Evolutionary conservation across 2,888 invertebrate genomes (phyloP).

Genomic region (Parnassius smintheus): DNA sequence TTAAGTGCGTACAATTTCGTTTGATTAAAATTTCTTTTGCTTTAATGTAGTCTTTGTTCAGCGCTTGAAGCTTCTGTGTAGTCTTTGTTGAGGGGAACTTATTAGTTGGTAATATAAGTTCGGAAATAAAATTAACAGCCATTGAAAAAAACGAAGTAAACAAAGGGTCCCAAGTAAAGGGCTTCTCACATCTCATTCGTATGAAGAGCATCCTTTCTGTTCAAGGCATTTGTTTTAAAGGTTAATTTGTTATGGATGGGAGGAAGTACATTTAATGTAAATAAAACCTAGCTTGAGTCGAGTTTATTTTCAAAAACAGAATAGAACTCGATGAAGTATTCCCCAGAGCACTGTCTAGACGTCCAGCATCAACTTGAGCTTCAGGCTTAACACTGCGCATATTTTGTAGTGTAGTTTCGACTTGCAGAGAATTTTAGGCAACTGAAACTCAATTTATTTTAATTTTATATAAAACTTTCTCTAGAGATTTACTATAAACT

Average conservation of each 20-base stretch:
- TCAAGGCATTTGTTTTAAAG: constrained; percentile 8
- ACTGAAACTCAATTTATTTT: constrained; percentile 9
- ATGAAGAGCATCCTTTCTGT: constrained; percentile 14
- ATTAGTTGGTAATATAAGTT: constrained; percentile 49
- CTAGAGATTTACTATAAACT: not conserved
- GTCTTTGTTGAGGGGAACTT: constrained; percentile 60
- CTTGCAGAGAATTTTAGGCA: constrained; percentile 19
- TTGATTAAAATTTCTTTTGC: constrained; percentile 62
- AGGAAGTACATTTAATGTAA: constrained; percentile 23
- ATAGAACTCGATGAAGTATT: constrained; percentile 38
- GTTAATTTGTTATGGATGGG: constrained; percentile 27
- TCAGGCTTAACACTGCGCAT: constrained; percentile 30
- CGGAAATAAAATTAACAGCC: constrained; percentile 38
- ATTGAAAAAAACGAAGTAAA: constrained; percentile 28
- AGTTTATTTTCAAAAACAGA: constrained; percentile 37
- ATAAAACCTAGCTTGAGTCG: constrained; percentile 29
- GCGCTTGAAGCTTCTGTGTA: constrained; percentile 45
- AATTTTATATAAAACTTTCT: not conserved
- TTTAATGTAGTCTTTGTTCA: constrained; percentile 57
- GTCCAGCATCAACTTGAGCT: constrained; percentile 39
- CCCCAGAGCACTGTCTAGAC: constrained; percentile 60
- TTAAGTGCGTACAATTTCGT: constrained; percentile 61
- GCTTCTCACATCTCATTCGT: constrained; percentile 24
- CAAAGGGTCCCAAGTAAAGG: constrained; percentile 28
- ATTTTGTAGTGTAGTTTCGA: constrained; percentile 19